Conservation (phyloP, 92 coral and sea anemone species). For the Paragorgia papillata region DNA sequence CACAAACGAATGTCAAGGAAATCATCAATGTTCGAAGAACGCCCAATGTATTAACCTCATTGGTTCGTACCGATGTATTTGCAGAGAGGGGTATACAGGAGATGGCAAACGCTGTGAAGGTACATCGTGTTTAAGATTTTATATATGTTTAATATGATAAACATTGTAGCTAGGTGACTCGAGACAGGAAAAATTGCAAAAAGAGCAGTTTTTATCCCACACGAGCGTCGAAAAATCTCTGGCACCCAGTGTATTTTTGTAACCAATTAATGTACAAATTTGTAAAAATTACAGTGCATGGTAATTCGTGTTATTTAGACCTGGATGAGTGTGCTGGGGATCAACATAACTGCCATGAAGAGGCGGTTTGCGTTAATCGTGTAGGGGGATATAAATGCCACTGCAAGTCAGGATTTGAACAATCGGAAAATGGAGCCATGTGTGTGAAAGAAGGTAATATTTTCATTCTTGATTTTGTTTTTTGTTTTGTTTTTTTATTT, state of each 20-base stretch:
- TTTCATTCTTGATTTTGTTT: neutral
- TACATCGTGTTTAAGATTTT: too few species aligned
- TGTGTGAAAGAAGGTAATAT: constrained; percentile 14
- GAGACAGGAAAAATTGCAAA: too few species aligned
- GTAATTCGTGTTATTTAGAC: neutral
- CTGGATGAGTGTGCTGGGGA: constrained; percentile 8
- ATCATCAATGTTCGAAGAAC: neutral
- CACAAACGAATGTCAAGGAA: neutral
- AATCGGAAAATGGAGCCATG: neutral
- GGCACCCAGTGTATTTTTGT: too few species aligned
- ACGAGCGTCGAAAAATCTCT: too few species aligned
- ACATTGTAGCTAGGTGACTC: too few species aligned
- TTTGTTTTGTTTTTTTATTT: neutral
- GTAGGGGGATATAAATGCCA: constrained; percentile 27
- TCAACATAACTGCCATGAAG: neutral
- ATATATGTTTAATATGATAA: too few species aligned
- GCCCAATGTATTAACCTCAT: constrained; percentile 3
- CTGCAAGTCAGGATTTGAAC: constrained; percentile 14
- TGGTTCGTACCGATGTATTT: neutral
- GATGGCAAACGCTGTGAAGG: constrained; percentile 1
- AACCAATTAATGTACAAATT: too few species aligned
- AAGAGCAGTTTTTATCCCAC: too few species aligned
- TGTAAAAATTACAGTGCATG: too few species aligned
- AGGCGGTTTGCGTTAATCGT: neutral
- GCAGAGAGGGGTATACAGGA: neutral